phyloP scores from a whole-genome alignment of 2,113 vertebrate genomes.

The Trinectes maculatus region DNA sequence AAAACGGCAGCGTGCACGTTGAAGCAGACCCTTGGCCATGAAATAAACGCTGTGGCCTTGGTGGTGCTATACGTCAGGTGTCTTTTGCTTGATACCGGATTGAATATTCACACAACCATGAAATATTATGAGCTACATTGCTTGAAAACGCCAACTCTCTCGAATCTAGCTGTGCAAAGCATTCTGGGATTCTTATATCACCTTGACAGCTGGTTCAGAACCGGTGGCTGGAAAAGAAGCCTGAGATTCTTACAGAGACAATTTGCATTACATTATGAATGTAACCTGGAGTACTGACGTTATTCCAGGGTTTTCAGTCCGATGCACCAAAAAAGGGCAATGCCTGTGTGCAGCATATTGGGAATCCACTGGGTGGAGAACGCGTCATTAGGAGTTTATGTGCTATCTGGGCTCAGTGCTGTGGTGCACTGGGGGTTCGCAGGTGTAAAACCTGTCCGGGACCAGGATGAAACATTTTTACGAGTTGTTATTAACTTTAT shows the following conservation, averaged over 20 bases:
- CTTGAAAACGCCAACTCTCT: neutral
- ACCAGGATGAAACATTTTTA: neutral
- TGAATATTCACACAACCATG: neutral
- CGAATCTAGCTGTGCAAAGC: neutral
- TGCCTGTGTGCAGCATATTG: neutral
- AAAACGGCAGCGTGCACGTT: neutral
- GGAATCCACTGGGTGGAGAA: neutral
- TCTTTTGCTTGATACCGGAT: too few relatives aligned
- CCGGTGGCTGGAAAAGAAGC: too few relatives aligned
- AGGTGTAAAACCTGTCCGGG: constrained; percentile 21
- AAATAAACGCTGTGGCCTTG: neutral
- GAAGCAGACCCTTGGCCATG: neutral
- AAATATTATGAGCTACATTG: neutral
- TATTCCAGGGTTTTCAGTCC: neutral
- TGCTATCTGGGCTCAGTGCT: constrained; percentile 1
- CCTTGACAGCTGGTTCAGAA: neutral
- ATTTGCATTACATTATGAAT: too few relatives aligned
- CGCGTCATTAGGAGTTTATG: constrained; percentile 6
- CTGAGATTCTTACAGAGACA: too few relatives aligned
- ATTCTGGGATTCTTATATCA: neutral
- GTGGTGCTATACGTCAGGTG: neutral
- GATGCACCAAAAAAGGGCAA: neutral
- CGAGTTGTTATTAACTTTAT: neutral
- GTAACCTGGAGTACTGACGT: too few relatives aligned
- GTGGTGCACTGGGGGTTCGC: constrained; percentile 1